Conservation (phyloP, 2,113 vertebrate species). For the Jacana jacana region DNA sequence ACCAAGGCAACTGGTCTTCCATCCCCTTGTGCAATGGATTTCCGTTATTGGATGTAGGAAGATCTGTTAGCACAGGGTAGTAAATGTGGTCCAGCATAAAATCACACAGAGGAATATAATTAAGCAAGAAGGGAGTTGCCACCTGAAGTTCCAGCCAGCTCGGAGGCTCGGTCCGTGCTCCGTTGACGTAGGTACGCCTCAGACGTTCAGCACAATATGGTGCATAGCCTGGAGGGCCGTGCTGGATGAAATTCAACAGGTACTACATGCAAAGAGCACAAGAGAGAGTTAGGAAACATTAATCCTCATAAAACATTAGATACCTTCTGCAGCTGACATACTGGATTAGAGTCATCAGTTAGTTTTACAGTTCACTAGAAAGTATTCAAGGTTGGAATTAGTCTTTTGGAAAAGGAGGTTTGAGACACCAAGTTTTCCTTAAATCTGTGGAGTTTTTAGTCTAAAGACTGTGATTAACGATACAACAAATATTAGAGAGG, state of each 20-base stretch:
- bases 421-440: not conserved
- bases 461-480: not conserved
- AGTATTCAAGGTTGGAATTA: not conserved
- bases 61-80: not conserved
- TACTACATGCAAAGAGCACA: conserved; percentile 74
- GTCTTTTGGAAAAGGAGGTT: not conserved
- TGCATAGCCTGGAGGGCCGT: conserved; percentile 80
- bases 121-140: not conserved
- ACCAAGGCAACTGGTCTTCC: not conserved
- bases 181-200: conserved; percentile 83
- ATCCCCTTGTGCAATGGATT: not conserved
- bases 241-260: conserved; percentile 89
- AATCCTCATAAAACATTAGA: not conserved
- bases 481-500: not conserved
- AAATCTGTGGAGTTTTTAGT: not conserved
- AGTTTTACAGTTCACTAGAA: not conserved
- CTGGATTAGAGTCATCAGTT: not conserved
- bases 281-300: not conserved
- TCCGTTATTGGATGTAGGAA: not conserved
- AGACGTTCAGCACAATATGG: conserved; percentile 87
- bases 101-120: not conserved
- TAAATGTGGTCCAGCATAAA: not conserved
- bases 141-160: conserved; percentile 96
- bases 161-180: conserved; percentile 86
- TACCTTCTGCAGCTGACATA: not conserved